phyloP scores from a whole-genome alignment of 2,113 vertebrate genomes.

The Xiphophorus couchianus region DNA sequence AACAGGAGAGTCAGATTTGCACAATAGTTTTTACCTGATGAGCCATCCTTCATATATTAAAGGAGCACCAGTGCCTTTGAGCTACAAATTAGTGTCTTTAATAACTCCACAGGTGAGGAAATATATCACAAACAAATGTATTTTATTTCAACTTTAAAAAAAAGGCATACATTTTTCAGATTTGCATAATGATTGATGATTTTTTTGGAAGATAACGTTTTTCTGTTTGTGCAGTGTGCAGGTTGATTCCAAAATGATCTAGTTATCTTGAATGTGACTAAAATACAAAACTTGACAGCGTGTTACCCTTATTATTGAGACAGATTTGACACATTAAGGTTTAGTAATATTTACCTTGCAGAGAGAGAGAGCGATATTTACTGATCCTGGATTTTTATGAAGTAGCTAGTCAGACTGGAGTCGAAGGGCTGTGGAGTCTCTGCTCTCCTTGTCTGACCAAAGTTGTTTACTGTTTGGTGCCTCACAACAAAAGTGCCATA shows the following conservation, averaged over 20 bases:
- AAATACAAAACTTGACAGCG: not conserved
- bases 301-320: slow-evolving; percentile 1
- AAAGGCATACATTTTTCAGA: not conserved
- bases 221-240: too few species aligned
- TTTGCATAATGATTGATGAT: too few species aligned
- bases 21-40: slow-evolving; percentile 32
- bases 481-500: slow-evolving; percentile 64
- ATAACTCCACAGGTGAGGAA: slow-evolving; percentile 34
- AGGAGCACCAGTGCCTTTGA: slow-evolving; percentile 70
- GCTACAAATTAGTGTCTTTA: slow-evolving; percentile 37
- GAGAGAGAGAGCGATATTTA: not conserved
- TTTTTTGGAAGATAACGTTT: too few species aligned
- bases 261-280: slow-evolving; percentile 6
- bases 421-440: slow-evolving; percentile 9
- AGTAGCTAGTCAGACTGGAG: slow-evolving; percentile 22
- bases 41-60: slow-evolving; percentile 34
- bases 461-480: slow-evolving; percentile 68
- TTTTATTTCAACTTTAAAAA: slow-evolving; percentile 13
- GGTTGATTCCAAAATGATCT: slow-evolving; percentile 9
- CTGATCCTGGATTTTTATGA: not conserved
- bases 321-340: not conserved
- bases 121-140: slow-evolving; percentile 24
- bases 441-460: slow-evolving; percentile 45
- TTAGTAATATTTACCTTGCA: not conserved
- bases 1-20: slow-evolving; percentile 15